phyloP scores from a whole-genome alignment of 2,888 invertebrate species.

The Choreutis nemorana region DNA sequence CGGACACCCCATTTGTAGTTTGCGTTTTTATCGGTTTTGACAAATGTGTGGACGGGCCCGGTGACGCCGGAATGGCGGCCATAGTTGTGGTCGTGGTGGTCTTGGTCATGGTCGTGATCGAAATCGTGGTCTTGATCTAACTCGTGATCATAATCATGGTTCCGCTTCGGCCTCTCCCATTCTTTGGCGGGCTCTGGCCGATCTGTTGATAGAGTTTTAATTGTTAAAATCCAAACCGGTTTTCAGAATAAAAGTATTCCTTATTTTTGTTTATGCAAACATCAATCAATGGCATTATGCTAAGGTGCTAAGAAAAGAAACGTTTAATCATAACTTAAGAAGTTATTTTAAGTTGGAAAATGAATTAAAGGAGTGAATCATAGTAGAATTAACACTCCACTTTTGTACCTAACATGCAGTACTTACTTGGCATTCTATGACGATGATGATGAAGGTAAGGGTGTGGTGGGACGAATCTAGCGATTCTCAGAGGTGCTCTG shows the following conservation, averaged over 20 bases:
- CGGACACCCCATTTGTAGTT: constrained; percentile 88
- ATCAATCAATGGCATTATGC: no score
- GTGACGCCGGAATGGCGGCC: constrained; percentile 55
- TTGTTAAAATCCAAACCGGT: neutral
- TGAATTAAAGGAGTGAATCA: no score
- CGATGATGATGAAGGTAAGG: no score
- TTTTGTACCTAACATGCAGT: neutral
- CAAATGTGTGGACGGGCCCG: constrained; percentile 81
- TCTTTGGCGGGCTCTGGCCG: constrained; percentile 18
- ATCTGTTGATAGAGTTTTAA: constrained; percentile 1
- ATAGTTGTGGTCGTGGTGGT: constrained; percentile 14
- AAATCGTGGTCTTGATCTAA: constrained; percentile 22
- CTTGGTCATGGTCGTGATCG: constrained; percentile 19
- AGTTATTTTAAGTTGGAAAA: no score
- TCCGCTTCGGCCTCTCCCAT: constrained; percentile 40
- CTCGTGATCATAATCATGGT: constrained; percentile 30
- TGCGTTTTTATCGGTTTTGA: constrained; percentile 83
- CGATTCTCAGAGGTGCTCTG: constrained; percentile 30
- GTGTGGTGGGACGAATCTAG: constrained; percentile 33
- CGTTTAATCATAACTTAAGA: no score
- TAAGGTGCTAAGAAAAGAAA: no score
- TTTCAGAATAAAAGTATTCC: neutral
- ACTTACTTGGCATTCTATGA: constrained; percentile 24
- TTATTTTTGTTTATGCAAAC: no score
- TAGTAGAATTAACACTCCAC: no score